Evolutionary conservation across 2,113 vertebrate genomes (phyloP).

Genomic region (Macaca nemestrina): DNA sequence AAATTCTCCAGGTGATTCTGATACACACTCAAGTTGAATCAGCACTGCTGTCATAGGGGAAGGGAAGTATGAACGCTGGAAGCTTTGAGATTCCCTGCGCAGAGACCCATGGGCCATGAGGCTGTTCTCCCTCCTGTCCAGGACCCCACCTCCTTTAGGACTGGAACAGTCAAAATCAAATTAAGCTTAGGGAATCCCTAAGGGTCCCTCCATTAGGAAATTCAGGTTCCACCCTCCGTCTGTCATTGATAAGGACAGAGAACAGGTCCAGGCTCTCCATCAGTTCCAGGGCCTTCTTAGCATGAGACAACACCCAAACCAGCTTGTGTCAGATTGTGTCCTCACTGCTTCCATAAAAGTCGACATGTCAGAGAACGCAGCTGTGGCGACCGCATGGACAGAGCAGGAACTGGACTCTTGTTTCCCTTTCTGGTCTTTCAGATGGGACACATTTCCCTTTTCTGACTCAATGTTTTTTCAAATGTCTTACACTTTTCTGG

Average conservation of each 20-base stretch:
- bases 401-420: background rate
- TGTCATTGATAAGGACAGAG: background rate
- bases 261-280: background rate
- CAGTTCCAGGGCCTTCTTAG: background rate
- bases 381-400: background rate
- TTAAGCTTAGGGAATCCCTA: background rate
- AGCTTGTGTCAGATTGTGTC: background rate
- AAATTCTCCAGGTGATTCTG: background rate
- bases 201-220: background rate
- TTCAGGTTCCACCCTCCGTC: background rate
- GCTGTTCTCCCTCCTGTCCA: background rate
- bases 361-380: background rate
- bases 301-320: background rate
- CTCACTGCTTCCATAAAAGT: background rate
- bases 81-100: background rate
- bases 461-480: slow-evolving; percentile 7
- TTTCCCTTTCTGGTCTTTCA: background rate
- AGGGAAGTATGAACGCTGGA: background rate
- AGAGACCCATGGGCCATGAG: background rate
- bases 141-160: background rate
- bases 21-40: background rate
- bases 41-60: background rate
- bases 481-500: background rate
- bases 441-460: background rate
- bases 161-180: background rate